Evolutionary conservation across 2,888 invertebrate genomes (phyloP), one percentile per base, ranked within the genome.

Genomic region (Osedax fenrisi): DNA sequence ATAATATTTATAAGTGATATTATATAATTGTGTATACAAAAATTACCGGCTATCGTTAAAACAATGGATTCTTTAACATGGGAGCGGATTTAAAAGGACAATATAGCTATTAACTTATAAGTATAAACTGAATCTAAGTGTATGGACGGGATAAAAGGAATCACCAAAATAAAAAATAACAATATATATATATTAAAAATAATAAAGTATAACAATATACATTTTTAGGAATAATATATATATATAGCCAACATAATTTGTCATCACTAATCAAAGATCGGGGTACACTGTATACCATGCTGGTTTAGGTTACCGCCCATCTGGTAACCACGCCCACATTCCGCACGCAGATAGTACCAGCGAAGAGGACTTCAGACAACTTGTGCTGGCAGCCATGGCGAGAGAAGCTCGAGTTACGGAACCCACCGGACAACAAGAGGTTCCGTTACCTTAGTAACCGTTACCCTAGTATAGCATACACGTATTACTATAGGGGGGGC

Each of bases 331-430:
- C n/a, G n/a, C n/a, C n/a, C n/a, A n/a, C n/a, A n/a, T n/a, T n/a
- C n/a, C n/a, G n/a, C n/a, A n/a, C n/a, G n/a, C n/a, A 2, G 64
- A 23, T 1, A 64, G 26, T 25, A 17, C 22, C 10, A 24, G 26
- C 17, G 68, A 27, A 25, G 2, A 10, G 22, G 26, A 26, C 2
- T 68, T 68, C 27, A 24, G n/a, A 22, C 25, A 68, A 26, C 10
- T 68, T 24, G 68, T 68, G 23, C 10, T 68, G 25, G 68, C 25
- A 13, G 26, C 23, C 22, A 68, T 68, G 68, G 25, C 26, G 3
- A 68, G 26, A n/a, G 68, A 68, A 26, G 68, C 68, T 10, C 13
- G 25, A 26, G 68, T 68, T 1, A 23, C 68, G 10, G 26, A 68
- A 25, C 25, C 25, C 17, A 41, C 41, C 17, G n/a, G n/a, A n/a